Percentiles rank a stretch among this genome's conserved stretches.
phyloP scores from a whole-genome alignment of 2,113 vertebrate genomes.

The Maccullochella peelii region DNA sequence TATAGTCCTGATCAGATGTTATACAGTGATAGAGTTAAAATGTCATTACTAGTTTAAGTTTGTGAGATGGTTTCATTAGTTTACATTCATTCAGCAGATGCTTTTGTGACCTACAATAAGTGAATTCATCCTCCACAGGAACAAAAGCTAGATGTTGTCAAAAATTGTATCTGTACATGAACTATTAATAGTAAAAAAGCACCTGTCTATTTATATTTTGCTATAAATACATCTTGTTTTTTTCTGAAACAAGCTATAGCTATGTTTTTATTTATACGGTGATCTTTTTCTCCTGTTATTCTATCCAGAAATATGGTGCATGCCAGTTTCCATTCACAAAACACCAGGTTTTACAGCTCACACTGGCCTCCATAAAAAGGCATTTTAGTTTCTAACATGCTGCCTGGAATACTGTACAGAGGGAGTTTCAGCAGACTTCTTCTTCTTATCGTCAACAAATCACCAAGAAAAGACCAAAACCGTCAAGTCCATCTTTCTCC shows the following conservation, averaged over 20 bases:
- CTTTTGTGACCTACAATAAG: not conserved
- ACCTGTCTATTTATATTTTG: not conserved
- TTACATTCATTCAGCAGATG: not conserved
- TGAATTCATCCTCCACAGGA: not conserved
- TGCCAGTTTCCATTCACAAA: not conserved
- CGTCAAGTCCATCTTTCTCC: not conserved
- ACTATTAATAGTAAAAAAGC: not conserved
- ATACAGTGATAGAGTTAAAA: not conserved
- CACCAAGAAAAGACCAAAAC: not conserved
- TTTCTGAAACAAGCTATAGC: not conserved
- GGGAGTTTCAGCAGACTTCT: not conserved
- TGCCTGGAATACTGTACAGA: too few relatives aligned
- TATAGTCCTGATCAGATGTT: not conserved
- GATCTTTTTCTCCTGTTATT: not conserved
- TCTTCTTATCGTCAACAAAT: not conserved
- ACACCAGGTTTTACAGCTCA: not conserved
- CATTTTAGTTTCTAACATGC: not conserved
- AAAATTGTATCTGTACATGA: not conserved
- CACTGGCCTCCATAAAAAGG: not conserved
- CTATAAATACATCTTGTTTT: not conserved
- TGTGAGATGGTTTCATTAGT: not conserved
- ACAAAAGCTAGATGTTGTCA: not conserved
- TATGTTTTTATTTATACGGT: not conserved
- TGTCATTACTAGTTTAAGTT: too few relatives aligned
- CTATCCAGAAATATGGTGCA: not conserved